Conservation (phyloP, 2,797 vertebrate species). For the Alauda arvensis region DNA sequence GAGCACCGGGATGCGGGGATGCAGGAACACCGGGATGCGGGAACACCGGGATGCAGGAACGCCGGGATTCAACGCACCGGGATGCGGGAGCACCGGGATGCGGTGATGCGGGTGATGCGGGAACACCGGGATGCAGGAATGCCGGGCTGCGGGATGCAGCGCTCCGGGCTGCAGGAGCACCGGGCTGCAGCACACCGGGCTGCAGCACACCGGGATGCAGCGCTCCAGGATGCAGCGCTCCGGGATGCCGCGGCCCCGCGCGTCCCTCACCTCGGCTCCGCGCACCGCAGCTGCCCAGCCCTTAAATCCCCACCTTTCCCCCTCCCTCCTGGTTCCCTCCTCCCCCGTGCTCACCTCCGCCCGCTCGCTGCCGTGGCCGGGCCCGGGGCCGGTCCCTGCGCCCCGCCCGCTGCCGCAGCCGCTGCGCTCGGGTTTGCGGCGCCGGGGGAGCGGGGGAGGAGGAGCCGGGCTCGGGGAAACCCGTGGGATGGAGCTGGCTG, state of each 20-base stretch:
- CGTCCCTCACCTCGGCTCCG: neutral
- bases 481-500: neutral
- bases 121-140: neutral
- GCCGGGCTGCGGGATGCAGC: neutral
- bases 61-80: neutral
- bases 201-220: neutral
- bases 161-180: neutral
- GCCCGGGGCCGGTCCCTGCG: neutral
- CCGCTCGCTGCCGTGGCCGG: neutral
- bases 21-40: neutral
- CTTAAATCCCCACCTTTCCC: neutral
- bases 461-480: neutral
- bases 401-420: neutral
- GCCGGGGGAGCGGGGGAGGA: neutral
- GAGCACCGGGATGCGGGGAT: neutral
- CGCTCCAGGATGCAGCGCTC: neutral
- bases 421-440: neutral
- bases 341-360: neutral
- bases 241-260: neutral
- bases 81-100: neutral
- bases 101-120: neutral
- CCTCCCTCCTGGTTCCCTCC: neutral
- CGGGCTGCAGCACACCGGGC: neutral
- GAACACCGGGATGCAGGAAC: neutral
- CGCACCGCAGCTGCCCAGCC: neutral